Conservation (phyloP, 2,113 vertebrate species). For the Toxostoma redivivum region DNA sequence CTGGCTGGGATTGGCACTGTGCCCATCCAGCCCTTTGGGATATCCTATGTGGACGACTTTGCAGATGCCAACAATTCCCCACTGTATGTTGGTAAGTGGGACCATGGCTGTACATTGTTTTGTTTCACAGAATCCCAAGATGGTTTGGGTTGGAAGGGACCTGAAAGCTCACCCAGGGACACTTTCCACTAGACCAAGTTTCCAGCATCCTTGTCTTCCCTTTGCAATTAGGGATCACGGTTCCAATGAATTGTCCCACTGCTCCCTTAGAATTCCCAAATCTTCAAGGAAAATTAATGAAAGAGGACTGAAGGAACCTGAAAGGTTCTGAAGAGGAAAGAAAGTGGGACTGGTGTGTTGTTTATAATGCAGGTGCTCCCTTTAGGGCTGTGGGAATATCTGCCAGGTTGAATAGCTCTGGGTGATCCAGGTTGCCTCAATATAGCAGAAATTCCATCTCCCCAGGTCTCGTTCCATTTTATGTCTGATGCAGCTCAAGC, state of each 20-base stretch:
- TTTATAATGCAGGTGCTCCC: background rate
- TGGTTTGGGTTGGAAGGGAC: background rate
- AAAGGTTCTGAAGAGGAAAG: background rate
- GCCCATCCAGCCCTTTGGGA: slow-evolving; percentile 95
- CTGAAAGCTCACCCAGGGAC: too few species aligned
- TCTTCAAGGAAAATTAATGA: background rate
- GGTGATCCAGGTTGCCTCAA: background rate
- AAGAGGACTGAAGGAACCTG: background rate
- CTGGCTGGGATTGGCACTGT: slow-evolving; percentile 90
- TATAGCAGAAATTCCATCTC: background rate
- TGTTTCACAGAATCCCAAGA: background rate
- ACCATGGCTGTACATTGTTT: rapidly evolving
- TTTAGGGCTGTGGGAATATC: background rate
- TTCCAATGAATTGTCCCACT: background rate
- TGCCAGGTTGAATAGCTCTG: background rate
- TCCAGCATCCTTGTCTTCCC: background rate
- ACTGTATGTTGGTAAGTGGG: slow-evolving; percentile 85
- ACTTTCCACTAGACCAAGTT: background rate
- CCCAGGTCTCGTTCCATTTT: rapidly evolving
- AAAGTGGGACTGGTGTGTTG: background rate
- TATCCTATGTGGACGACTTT: slow-evolving; percentile 94
- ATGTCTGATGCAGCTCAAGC: background rate
- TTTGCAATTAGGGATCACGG: rapidly evolving
- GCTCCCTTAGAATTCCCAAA: background rate
- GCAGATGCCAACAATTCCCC: slow-evolving; percentile 87